Conservation (phyloP, 2,113 vertebrate genomes). For the Rhinoptilus africanus region DNA sequence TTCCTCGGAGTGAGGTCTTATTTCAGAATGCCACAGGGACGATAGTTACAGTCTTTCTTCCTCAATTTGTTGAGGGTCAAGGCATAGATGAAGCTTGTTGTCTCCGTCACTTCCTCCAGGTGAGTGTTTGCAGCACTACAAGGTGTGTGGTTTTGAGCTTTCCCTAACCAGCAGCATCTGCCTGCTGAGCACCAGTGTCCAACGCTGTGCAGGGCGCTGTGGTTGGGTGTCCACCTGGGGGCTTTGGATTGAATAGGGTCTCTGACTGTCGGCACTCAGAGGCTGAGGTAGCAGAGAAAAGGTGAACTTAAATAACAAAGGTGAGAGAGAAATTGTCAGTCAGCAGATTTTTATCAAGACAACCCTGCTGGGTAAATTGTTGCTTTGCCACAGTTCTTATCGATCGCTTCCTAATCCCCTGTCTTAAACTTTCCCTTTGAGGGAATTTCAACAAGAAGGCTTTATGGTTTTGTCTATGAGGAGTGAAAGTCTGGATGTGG, state of each 20-base stretch:
- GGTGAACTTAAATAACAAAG: slow-evolving; percentile 18
- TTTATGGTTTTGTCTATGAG: neutral
- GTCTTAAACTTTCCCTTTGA: slow-evolving; percentile 1
- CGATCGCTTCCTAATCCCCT: slow-evolving; percentile 16
- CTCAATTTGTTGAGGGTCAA: neutral
- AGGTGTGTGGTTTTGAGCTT: neutral
- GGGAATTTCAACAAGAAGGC: neutral
- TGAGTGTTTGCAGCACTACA: neutral
- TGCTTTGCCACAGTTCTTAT: neutral
- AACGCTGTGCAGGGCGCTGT: fast-evolving
- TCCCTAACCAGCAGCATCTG: neutral
- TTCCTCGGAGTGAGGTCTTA: neutral
- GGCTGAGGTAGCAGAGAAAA: neutral
- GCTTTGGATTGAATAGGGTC: neutral
- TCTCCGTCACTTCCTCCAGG: neutral
- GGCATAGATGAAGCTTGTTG: neutral
- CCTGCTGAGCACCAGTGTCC: fast-evolving
- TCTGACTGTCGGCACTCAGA: neutral
- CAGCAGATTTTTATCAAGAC: slow-evolving; percentile 6
- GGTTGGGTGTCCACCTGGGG: neutral
- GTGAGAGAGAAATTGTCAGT: neutral
- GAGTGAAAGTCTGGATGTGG: neutral
- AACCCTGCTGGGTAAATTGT: slow-evolving; percentile 46
- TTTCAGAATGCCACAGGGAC: neutral
- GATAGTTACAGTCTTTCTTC: neutral